Percentiles rank a stretch among this genome's conserved stretches.
phyloP scores from a whole-genome alignment of 2,888 invertebrate species.

The Teinopalpus imperialis region DNA sequence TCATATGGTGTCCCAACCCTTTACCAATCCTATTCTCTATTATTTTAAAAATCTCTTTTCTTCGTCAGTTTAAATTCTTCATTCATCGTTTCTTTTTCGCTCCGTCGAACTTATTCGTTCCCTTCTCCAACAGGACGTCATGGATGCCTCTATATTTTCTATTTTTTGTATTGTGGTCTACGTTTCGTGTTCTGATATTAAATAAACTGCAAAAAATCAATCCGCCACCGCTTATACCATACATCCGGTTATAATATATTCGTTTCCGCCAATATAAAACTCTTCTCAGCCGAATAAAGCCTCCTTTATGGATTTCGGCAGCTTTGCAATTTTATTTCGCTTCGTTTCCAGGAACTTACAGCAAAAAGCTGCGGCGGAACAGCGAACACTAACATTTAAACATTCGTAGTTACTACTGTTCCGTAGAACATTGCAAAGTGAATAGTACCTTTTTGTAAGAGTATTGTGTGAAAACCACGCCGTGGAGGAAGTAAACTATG shows the following conservation, averaged over 20 bases:
- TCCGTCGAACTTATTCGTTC: no score
- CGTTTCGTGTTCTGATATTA: no score
- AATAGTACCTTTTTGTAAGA: slow-evolving; percentile 20
- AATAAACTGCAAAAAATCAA: no score
- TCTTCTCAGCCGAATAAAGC: slow-evolving; percentile 50
- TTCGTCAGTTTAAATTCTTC: no score
- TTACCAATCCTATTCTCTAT: no score
- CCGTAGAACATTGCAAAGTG: slow-evolving; percentile 19
- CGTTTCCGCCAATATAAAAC: slow-evolving; percentile 59
- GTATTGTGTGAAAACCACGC: slow-evolving; percentile 23
- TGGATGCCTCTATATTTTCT: no score
- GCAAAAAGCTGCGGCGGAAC: slow-evolving; percentile 42
- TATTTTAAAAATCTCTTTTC: no score
- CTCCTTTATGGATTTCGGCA: slow-evolving; percentile 74
- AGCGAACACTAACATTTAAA: slow-evolving; percentile 38
- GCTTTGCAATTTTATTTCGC: slow-evolving; percentile 59
- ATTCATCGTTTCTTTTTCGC: no score
- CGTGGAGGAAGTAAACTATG: slow-evolving; percentile 10
- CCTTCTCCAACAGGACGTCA: no score
- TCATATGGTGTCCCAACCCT: no score
- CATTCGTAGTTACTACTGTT: slow-evolving; percentile 38
- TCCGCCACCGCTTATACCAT: slow-evolving; percentile 30
- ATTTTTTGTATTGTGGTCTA: no score
- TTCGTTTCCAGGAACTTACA: slow-evolving; percentile 53
- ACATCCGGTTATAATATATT: slow-evolving; percentile 41